Evolutionary conservation across 1,140 invertebrate genomes (phyloP), one percentile per base, ranked within the genome.

Genomic region (Anthonomus grandis): DNA sequence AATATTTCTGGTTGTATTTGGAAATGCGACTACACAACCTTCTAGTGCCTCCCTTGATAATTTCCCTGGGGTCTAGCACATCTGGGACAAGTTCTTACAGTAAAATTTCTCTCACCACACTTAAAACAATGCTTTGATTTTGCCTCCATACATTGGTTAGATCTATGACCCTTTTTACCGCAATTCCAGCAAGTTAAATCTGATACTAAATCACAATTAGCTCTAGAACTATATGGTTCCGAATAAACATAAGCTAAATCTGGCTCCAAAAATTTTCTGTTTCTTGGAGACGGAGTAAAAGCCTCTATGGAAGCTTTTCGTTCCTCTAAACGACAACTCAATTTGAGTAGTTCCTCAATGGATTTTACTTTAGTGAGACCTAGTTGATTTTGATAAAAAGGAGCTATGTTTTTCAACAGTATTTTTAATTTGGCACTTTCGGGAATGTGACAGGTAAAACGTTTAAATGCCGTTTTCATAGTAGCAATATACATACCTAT

Each of bases 401-500:
- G 48, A n/a, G 38, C 12, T 27, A 58, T 42, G 19, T 59, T 59
- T 6, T 39, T 21, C 13, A 54, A 8, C 6, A 54, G n/a, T n/a
- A 54, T 59, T 13, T 38, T 37, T n/a, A 59, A 24, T 31, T 59
- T 41, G 6, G 13, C 36, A 18, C 38, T 46, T 24, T 57, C 48
- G n/a, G 52, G 18, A 1, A 60, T 21, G n/a, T 41, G 24, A 39
- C 24, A 45, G 4, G 39, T 34, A 13, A 72, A 23, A 8, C 65
- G 39, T 3, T 68, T 63, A 41, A 69, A 70, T 19, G 66, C 31
- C 10, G 58, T 59, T 13, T n/a, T 9, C 66, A 72, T 68, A 6
- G 69, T 55, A 2, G 70, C 57, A 9, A 70, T 18, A 64, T 69
- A 71, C 21, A 71, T 54, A 0, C 52, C 58, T 3, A 70, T 70